Evolutionary conservation across 2,113 vertebrate genomes (phyloP).

Genomic region (Anolis carolinensis): DNA sequence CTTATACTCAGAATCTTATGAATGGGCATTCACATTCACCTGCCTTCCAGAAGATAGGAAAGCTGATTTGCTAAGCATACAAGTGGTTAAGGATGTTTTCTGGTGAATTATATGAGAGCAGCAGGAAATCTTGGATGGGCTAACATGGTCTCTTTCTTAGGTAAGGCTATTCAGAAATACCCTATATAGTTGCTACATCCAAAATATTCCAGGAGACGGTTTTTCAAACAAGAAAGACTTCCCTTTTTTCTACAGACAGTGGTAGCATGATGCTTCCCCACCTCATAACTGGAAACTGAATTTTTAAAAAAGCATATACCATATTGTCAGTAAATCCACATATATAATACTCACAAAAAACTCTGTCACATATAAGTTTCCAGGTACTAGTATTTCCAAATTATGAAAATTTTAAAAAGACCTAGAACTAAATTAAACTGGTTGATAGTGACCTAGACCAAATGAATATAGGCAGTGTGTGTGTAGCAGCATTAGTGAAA

Average conservation of each 20-base stretch:
- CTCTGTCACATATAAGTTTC: background rate
- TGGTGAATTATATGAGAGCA: background rate
- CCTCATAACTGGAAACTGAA: background rate
- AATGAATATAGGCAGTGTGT: too few species aligned
- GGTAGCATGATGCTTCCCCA: too few species aligned
- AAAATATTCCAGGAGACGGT: background rate
- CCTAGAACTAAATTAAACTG: background rate
- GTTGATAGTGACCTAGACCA: too few species aligned
- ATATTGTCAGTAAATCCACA: background rate
- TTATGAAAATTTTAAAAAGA: background rate
- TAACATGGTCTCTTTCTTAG: background rate
- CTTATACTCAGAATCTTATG: background rate
- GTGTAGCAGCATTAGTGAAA: too few species aligned
- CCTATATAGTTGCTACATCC: background rate
- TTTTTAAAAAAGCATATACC: background rate
- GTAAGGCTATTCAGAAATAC: background rate
- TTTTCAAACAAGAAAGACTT: background rate
- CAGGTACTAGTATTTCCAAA: background rate
- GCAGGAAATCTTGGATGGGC: background rate
- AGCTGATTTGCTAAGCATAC: background rate
- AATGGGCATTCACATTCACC: background rate
- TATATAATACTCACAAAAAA: background rate
- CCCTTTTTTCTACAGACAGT: background rate
- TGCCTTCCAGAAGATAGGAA: background rate
- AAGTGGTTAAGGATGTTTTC: background rate